phyloP scores from a whole-genome alignment of 2,113 vertebrate genomes.

The Mustelus asterias region DNA sequence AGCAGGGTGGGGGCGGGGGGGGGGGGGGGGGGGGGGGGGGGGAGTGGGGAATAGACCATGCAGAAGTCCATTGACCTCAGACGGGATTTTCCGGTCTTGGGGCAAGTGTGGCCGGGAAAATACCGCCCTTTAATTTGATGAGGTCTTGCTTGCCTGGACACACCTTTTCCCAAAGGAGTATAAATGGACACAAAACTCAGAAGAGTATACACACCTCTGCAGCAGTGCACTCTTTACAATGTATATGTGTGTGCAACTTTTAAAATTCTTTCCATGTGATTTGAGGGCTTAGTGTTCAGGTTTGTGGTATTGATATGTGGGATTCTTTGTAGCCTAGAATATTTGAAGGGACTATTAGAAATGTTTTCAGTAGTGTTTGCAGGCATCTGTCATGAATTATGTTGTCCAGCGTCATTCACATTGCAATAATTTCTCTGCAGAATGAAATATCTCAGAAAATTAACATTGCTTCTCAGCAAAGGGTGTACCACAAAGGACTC shows the following conservation, averaged over 20 bases:
- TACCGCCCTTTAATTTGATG: neutral
- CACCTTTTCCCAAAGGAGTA: too few species aligned
- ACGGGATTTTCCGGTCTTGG: too few species aligned
- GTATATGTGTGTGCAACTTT: neutral
- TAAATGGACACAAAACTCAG: too few species aligned
- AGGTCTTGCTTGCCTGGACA: neutral
- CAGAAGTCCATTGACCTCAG: too few species aligned
- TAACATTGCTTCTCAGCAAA: neutral
- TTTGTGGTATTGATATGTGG: neutral
- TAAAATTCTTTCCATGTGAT: neutral
- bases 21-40: too few species aligned
- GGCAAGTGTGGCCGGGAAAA: too few species aligned
- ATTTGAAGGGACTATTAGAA: neutral
- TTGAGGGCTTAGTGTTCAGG: neutral
- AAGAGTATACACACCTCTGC: neutral
- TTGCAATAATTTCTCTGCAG: neutral
- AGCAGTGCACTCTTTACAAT: neutral
- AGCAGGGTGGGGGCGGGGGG: too few species aligned
- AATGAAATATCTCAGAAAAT: neutral
- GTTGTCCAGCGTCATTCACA: neutral
- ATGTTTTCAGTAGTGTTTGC: neutral
- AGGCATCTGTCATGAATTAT: neutral
- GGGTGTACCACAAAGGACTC: neutral
- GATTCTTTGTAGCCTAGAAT: neutral
- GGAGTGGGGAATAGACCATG: too few species aligned